Conservation (phyloP, 2,113 vertebrate species). For the Rutilus rutilus region DNA sequence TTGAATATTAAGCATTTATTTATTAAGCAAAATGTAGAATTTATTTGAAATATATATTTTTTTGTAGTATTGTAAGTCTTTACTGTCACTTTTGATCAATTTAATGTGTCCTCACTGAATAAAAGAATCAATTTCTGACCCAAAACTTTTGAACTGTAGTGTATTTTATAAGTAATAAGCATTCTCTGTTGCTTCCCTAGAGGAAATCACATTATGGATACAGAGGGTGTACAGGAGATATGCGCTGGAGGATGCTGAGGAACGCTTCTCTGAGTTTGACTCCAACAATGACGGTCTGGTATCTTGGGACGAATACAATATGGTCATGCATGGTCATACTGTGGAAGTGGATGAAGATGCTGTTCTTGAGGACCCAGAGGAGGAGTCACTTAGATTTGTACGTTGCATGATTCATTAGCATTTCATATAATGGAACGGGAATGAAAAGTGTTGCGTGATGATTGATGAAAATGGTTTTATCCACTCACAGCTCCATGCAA, state of each 20-base stretch:
- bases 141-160: background rate
- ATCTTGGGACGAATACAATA: slow-evolving; percentile 93
- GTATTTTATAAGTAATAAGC: background rate
- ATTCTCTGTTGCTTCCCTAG: slow-evolving; percentile 69
- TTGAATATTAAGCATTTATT: too few relatives aligned
- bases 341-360: slow-evolving; percentile 82
- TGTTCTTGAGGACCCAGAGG: slow-evolving; percentile 85
- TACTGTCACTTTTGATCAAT: too few relatives aligned
- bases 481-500: slow-evolving; percentile 85
- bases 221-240: slow-evolving; percentile 93
- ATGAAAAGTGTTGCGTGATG: background rate
- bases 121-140: background rate
- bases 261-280: slow-evolving; percentile 88
- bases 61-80: too few relatives aligned
- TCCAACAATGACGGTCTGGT: slow-evolving; percentile 82
- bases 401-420: slow-evolving; percentile 47
- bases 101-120: too few relatives aligned
- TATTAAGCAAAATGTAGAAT: too few relatives aligned
- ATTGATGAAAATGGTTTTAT: background rate
- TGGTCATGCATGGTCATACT: slow-evolving; percentile 83
- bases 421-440: background rate
- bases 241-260: slow-evolving; percentile 88
- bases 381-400: slow-evolving; percentile 91
- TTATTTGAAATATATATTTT: too few relatives aligned
- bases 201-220: slow-evolving; percentile 93